Base-by-base conservation (phyloP, 1,140 invertebrate species). In the Drosophila albomicans region DNA sequence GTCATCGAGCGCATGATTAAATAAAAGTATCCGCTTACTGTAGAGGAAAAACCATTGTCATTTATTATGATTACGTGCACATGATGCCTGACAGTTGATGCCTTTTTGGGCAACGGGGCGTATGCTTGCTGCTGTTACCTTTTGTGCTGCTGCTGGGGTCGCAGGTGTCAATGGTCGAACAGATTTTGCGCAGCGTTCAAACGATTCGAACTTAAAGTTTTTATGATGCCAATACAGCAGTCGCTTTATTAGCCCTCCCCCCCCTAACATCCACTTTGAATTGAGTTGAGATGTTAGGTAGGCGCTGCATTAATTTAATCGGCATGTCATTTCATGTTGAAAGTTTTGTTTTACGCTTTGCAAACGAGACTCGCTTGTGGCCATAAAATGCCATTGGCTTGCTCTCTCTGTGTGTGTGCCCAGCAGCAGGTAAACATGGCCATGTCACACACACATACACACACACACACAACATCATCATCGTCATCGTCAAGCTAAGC, bases 11-110 rank as follows among this genome's bases (percentile, higher is more conserved):
- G 64, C 61, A 57, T 75, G 67, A 75, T 75, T 75, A 75, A 75
- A 75, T 75, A 75, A 69, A 75, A 64, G 73, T 75, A 70, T 75
- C 73, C 51, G 54, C 67, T 75, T 75, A 71, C 73, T 41, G 54
- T 15, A 54, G 72, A 48, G 51, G 72, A 48, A 58, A 49, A 63
- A 57, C 59, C 66, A 64, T 58, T 75, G 67, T 75, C 73, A 71
- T 75, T 75, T 75, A 75, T 71, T 75, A 70, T 75, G 57, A 75
- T 70, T 64, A 75, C 67, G 58, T 75, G 67, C 73, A 70, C 67
- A 75, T 58, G 73, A 41, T 59, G 73, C 73, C 73, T 52, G 61
- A 63, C 72, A 75, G 73, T 71, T 70, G 59, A 64, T 58, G 67
- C 61, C 73, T 7, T 13, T 4, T 13, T 4, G 20, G 28, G 5